These are phyloP conservation scores for Heliornis fulica DNA, from an alignment of 2,113 vertebrate species.

Conservation along the genomic window DNA sequence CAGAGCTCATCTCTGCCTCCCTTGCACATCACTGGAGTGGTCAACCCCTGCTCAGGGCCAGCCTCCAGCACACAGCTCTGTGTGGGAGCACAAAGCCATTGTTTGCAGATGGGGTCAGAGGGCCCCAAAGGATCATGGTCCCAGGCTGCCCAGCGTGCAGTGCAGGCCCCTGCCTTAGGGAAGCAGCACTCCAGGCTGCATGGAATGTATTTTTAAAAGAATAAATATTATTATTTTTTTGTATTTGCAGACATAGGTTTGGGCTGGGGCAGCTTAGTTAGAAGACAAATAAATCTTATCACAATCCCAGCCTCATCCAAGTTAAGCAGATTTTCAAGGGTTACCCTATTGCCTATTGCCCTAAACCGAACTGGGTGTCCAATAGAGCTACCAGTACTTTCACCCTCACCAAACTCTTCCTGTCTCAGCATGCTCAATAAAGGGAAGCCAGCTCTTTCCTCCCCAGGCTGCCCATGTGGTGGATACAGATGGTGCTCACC, in stretches of 20 bases:
- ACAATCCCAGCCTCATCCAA: constrained; percentile 9
- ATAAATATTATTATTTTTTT: constrained; percentile 83
- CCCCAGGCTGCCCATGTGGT: constrained; percentile 22
- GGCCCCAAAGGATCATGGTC: background rate
- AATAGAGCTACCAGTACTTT: background rate
- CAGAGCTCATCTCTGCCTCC: background rate
- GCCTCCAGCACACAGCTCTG: background rate
- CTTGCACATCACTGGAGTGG: background rate
- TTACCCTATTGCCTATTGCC: constrained; percentile 10
- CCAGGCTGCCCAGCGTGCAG: background rate
- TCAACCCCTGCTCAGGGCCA: background rate
- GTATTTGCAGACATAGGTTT: constrained; percentile 76
- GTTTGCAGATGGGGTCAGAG: constrained; percentile 10
- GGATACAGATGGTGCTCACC: constrained; percentile 48
- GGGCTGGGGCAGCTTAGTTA: constrained; percentile 59
- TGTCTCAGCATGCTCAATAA: background rate
- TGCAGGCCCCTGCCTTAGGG: background rate
- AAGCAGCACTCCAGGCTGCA: constrained; percentile 51
- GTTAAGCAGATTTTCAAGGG: constrained; percentile 26
- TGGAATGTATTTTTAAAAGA: constrained; percentile 83
- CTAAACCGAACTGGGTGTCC: background rate
- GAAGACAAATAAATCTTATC: constrained; percentile 29
- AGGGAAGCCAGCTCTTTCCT: constrained; percentile 22
- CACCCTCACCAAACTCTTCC: background rate
- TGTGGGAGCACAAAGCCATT: constrained; percentile 6